Conservation (phyloP, 1,140 invertebrate genomes). For the Agrypnia vestita region DNA sequence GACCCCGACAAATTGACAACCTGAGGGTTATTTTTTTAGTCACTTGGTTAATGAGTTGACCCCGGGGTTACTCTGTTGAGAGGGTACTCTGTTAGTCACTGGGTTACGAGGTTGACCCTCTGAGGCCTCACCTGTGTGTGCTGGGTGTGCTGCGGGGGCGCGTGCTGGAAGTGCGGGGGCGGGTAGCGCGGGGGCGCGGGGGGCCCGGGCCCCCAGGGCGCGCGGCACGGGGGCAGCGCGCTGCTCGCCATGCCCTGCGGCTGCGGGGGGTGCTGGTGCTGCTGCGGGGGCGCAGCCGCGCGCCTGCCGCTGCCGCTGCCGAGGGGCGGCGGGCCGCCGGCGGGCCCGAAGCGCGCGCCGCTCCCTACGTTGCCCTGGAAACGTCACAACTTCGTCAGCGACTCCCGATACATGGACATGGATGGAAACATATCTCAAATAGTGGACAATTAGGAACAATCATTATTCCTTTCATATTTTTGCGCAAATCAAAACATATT, state of each 20-base stretch:
- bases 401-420: no score
- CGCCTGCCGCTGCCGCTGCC: background rate
- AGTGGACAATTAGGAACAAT: no score
- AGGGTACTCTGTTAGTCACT: no score
- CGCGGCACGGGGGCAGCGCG: slow-evolving; percentile 37
- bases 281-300: slow-evolving; percentile 7
- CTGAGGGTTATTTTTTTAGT: no score
- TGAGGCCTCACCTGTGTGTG: slow-evolving; percentile 30
- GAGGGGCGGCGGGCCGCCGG: slow-evolving; percentile 17
- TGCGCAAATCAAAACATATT: no score
- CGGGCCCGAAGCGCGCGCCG: slow-evolving; percentile 47
- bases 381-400: no score
- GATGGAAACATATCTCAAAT: no score
- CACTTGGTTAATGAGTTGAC: no score
- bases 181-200: background rate
- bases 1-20: no score
- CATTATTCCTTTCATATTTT: no score
- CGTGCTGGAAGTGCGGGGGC: slow-evolving; percentile 29
- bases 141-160: slow-evolving; percentile 39
- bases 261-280: slow-evolving; percentile 43
- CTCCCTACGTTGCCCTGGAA: slow-evolving; percentile 54
- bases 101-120: no score
- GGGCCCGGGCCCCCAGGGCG: slow-evolving; percentile 28
- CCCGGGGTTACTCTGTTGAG: no score
- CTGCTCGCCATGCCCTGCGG: slow-evolving; percentile 30